Evolutionary conservation across 2,113 vertebrate species (phyloP).

Genomic region (Anolis sagrei): DNA sequence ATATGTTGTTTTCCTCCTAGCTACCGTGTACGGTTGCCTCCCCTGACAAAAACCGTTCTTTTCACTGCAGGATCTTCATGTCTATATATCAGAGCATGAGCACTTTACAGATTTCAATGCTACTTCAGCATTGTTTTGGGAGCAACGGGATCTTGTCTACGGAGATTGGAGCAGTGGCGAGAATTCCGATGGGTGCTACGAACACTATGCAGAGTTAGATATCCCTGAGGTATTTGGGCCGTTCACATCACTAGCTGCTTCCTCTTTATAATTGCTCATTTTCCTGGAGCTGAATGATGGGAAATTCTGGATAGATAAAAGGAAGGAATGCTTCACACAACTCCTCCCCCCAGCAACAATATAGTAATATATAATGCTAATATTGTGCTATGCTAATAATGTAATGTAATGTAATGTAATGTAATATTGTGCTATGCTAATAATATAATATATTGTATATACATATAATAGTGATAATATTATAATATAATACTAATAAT

Average conservation of each 20-base stretch:
- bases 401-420: no score
- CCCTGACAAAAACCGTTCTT: background rate
- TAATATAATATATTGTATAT: no score
- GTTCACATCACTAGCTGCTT: fast-evolving
- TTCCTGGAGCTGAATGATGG: no score
- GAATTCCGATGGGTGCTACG: constrained; percentile 86
- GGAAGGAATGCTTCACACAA: no score
- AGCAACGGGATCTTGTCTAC: constrained; percentile 89
- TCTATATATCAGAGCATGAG: constrained; percentile 92
- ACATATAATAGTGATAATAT: no score
- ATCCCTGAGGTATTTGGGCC: constrained; percentile 83
- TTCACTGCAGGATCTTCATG: constrained; percentile 84
- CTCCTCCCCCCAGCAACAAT: no score
- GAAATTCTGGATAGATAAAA: no score
- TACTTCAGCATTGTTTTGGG: constrained; percentile 88
- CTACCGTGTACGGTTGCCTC: background rate
- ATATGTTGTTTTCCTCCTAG: no score
- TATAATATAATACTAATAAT: no score
- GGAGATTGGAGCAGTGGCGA: constrained; percentile 93
- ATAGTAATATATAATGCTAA: no score
- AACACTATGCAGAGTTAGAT: constrained; percentile 85
- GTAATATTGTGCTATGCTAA: no score
- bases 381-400: no score
- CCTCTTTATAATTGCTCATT: background rate
- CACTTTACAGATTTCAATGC: constrained; percentile 94